These are phyloP conservation scores for Strix uralensis DNA, from an alignment of 2,113 vertebrate genomes.

Conservation along the genomic window DNA sequence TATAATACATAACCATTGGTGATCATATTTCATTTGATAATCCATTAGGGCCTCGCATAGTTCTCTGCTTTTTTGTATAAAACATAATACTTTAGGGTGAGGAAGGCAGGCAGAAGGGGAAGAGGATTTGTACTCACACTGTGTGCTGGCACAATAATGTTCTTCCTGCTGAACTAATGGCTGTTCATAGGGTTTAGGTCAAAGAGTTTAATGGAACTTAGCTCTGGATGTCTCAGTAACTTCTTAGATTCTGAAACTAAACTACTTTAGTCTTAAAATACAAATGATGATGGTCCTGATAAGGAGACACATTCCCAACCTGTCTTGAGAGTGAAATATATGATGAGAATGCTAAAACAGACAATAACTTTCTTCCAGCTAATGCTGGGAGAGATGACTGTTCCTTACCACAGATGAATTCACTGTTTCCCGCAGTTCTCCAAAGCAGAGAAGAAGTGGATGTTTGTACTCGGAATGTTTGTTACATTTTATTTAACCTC, in stretches of 20 bases:
- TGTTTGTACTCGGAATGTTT: background rate
- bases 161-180: conserved; percentile 62
- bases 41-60: conserved; percentile 34
- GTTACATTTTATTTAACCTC: background rate
- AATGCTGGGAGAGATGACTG: background rate
- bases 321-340: conserved; percentile 1
- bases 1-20: conserved; percentile 18
- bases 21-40: conserved; percentile 50
- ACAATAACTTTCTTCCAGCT: background rate
- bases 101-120: conserved; percentile 1
- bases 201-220: conserved; percentile 68
- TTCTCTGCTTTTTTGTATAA: conserved; percentile 47
- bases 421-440: background rate
- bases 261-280: conserved; percentile 49
- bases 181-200: conserved; percentile 57
- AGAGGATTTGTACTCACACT: conserved; percentile 57
- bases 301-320: background rate
- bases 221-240: conserved; percentile 56
- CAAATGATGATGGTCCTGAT: conserved; percentile 49
- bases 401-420: background rate
- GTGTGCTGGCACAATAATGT: conserved; percentile 56
- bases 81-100: conserved; percentile 6
- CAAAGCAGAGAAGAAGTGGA: background rate
- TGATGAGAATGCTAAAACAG: conserved; percentile 14
- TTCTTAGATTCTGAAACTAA: conserved; percentile 51